Evolutionary conservation across 2,888 invertebrate species (phyloP).

Genomic region (Pasiphila rectangulata): DNA sequence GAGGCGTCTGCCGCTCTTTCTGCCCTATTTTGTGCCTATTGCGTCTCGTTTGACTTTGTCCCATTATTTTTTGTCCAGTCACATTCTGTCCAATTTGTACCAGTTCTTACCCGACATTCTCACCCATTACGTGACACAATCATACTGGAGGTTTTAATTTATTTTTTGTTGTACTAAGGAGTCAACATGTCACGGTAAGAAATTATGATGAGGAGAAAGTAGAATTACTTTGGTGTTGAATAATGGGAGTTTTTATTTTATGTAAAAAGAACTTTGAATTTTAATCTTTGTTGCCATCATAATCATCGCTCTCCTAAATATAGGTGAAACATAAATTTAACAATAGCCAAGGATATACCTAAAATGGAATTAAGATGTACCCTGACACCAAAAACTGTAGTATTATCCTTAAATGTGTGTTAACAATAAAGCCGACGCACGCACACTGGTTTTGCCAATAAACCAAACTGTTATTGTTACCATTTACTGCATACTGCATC

Average conservation of each 20-base stretch:
- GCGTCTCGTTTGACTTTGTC: constrained; percentile 24
- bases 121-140: constrained; percentile 34
- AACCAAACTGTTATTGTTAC: too few species aligned
- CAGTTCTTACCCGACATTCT: constrained; percentile 16
- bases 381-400: too few species aligned
- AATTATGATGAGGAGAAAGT: constrained; percentile 16
- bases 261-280: background rate
- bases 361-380: too few species aligned
- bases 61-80: constrained; percentile 1
- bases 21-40: too few species aligned
- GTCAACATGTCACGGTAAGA: constrained; percentile 10
- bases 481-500: too few species aligned
- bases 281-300: too few species aligned
- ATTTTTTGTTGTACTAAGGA: constrained; percentile 12
- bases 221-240: background rate
- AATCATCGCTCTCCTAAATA: too few species aligned
- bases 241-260: background rate
- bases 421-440: too few species aligned
- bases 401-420: too few species aligned
- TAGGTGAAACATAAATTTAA: too few species aligned
- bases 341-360: too few species aligned
- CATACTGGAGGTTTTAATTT: constrained; percentile 25
- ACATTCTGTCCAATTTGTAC: constrained; percentile 4
- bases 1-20: constrained; percentile 28
- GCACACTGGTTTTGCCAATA: too few species aligned